Conservation (phyloP, 2,113 vertebrate species). For the Baryphthengus martii region DNA sequence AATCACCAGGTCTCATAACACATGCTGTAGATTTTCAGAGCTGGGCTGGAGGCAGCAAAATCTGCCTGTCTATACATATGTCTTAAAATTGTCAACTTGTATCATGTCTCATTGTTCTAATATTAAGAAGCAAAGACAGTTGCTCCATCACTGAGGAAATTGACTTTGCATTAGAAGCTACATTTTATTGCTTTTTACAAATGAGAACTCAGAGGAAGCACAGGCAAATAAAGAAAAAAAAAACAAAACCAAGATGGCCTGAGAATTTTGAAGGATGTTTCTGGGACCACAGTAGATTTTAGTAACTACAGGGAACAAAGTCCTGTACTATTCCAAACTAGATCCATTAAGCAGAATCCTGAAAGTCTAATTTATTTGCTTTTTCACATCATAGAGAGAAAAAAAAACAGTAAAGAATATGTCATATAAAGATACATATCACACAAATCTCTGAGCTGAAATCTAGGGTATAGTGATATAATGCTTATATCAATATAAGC, state of each 20-base stretch:
- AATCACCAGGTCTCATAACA: conserved; percentile 34
- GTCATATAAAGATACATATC: not conserved
- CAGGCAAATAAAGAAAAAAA: not conserved
- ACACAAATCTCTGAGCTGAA: not conserved
- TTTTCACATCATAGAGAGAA: not conserved
- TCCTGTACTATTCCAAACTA: not conserved
- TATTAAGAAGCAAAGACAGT: not conserved
- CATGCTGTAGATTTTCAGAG: conserved; percentile 19
- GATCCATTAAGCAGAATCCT: not conserved
- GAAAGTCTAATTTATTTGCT: not conserved
- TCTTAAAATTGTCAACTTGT: conserved; percentile 35
- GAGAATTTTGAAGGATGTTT: not conserved
- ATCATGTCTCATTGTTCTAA: not conserved
- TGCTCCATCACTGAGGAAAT: not conserved
- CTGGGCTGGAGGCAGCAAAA: conserved; percentile 22
- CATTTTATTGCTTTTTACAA: not conserved
- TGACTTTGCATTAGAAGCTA: not conserved
- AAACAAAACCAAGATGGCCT: not conserved
- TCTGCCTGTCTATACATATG: not conserved
- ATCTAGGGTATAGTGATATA: not conserved
- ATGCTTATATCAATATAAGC: not conserved
- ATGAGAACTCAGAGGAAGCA: not conserved
- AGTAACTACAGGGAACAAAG: not conserved
- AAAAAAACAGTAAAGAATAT: not conserved
- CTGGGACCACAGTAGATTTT: not conserved